Evolutionary conservation across 2,797 vertebrate species (phyloP).

Genomic region (Nothura maculosa): DNA sequence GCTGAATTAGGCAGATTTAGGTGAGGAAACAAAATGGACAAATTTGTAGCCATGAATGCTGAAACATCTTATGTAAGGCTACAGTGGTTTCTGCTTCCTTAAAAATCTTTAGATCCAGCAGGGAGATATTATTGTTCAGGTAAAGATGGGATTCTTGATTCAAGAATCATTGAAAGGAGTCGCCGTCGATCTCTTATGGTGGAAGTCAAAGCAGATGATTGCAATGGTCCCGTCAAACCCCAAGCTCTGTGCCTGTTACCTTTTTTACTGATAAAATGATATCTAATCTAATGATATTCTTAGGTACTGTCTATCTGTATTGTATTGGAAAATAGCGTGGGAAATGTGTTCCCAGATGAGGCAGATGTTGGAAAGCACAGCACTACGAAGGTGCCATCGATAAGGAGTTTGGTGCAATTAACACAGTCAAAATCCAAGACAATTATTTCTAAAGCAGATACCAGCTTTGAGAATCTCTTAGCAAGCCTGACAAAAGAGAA

Average conservation of each 20-base stretch:
- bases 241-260: neutral
- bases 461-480: neutral
- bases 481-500: neutral
- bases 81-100: neutral
- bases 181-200: neutral
- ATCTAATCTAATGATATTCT: accelerated
- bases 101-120: neutral
- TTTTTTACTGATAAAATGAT: neutral
- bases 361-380: neutral
- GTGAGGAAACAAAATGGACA: neutral
- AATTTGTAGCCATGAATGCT: neutral
- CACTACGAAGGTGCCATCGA: accelerated
- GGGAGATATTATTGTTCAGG: neutral
- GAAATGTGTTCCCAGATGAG: neutral
- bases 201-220: neutral
- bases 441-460: neutral
- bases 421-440: neutral
- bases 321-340: neutral
- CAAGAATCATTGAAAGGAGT: neutral
- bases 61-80: neutral
- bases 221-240: accelerated
- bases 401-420: neutral
- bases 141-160: neutral
- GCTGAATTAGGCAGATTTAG: neutral
- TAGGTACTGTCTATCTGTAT: neutral